Percentiles rank a stretch among this genome's conserved stretches.
Conservation (phyloP, 2,113 vertebrate genomes). For the Psephotus haematonotus region DNA sequence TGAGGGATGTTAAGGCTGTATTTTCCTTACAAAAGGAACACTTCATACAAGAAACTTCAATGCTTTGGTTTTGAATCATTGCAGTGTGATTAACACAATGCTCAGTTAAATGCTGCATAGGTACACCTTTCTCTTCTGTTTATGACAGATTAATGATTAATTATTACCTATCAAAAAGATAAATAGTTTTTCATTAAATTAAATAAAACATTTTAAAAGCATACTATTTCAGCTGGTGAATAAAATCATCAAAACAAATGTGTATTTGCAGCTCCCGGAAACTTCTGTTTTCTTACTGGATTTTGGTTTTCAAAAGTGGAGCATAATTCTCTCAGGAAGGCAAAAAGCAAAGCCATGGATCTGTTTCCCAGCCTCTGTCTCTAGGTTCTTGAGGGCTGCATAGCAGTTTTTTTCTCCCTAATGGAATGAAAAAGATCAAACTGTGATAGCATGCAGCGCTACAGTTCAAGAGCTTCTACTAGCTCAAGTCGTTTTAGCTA, state of each 20-base stretch:
- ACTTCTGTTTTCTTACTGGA: constrained; percentile 29
- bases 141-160: constrained; percentile 76
- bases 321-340: background rate
- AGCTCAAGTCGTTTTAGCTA: constrained; percentile 5
- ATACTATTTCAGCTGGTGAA: constrained; percentile 51
- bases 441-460: background rate
- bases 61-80: constrained; percentile 61
- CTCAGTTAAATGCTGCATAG: constrained; percentile 58
- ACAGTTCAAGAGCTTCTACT: background rate
- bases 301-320: background rate
- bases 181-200: constrained; percentile 71
- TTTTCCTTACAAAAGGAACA: constrained; percentile 47
- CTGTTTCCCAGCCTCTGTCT: background rate
- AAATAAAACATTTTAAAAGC: constrained; percentile 64
- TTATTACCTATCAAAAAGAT: constrained; percentile 74
- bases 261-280: constrained; percentile 38
- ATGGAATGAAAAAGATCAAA: constrained; percentile 34
- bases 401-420: background rate
- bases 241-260: constrained; percentile 63
- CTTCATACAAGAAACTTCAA: constrained; percentile 59
- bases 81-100: constrained; percentile 72
- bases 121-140: constrained; percentile 73
- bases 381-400: background rate
- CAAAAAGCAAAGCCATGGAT: background rate
- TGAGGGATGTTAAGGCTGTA: background rate